phyloP scores from a whole-genome alignment of 2,113 vertebrate genomes.

The Urocolius indicus region DNA sequence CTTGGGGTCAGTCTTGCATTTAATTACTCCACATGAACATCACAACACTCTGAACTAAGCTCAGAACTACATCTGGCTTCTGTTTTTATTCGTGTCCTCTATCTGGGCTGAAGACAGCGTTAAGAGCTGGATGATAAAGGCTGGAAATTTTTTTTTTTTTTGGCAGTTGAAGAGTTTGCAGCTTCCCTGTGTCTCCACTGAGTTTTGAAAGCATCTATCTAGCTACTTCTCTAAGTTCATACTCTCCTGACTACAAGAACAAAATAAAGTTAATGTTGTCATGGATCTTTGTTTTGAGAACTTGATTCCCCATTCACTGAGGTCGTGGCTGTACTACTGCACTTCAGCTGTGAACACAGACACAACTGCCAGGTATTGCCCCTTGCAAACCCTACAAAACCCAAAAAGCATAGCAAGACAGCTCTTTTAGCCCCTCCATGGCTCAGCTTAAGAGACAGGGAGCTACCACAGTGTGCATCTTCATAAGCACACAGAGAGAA shows the following conservation, averaged over 20 bases:
- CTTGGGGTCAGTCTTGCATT: neutral
- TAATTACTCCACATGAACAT: neutral
- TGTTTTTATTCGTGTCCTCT: neutral
- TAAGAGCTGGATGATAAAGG: neutral
- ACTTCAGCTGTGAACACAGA: neutral
- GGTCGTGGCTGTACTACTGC: neutral
- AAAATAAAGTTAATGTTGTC: neutral
- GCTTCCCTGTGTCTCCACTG: neutral
- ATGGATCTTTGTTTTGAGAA: neutral
- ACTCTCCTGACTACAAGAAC: neutral
- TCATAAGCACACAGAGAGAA: neutral
- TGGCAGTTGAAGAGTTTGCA: neutral
- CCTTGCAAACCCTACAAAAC: neutral
- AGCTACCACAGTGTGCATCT: neutral
- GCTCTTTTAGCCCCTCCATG: neutral
- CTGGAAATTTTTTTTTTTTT: neutral
- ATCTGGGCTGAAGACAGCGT: neutral
- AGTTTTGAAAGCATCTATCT: neutral
- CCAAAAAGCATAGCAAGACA: neutral
- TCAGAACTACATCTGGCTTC: constrained; percentile 2
- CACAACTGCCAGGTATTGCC: neutral
- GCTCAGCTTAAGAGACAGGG: neutral
- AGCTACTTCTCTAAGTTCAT: neutral
- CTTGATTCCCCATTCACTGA: neutral
- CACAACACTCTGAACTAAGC: neutral